Evolutionary conservation across 2,797 vertebrate species (phyloP).

Genomic region (Phataginus tricuspis): DNA sequence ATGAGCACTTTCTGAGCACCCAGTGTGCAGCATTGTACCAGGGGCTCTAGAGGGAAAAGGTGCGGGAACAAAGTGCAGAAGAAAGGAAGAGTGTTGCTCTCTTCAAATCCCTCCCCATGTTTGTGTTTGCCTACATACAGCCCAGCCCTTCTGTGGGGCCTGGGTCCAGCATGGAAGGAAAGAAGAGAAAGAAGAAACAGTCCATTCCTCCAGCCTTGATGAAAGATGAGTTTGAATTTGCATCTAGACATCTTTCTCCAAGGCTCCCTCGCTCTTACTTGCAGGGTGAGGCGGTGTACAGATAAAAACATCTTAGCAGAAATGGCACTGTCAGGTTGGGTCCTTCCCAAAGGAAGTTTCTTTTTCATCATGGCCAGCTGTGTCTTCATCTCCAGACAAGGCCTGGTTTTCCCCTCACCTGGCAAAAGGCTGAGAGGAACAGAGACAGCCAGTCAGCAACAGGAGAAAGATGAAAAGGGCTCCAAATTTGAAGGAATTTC

Average conservation of each 20-base stretch:
- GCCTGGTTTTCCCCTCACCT: neutral
- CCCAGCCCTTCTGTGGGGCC: neutral
- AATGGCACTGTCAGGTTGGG: neutral
- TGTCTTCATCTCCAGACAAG: neutral
- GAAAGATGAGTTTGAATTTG: neutral
- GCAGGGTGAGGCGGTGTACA: constrained; percentile 62
- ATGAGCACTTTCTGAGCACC: neutral
- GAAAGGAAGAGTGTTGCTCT: neutral
- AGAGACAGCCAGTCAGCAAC: constrained; percentile 8
- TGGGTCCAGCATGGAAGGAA: neutral
- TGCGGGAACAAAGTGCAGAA: neutral
- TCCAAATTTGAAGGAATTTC: neutral
- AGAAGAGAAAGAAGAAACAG: neutral
- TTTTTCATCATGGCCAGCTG: constrained; percentile 61
- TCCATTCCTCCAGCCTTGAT: neutral
- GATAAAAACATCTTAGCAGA: constrained; percentile 66
- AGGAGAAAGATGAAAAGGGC: neutral
- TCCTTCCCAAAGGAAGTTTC: constrained; percentile 33
- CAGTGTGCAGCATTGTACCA: too few species aligned
- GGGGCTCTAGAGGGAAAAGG: neutral
- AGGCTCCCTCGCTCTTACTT: constrained; percentile 51
- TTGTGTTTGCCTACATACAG: neutral
- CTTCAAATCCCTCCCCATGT: neutral
- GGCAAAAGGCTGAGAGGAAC: constrained; percentile 60
- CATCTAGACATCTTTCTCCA: neutral